Evolutionary conservation across 1,140 invertebrate species (phyloP).

Genomic region (Drosophila neocordata): DNA sequence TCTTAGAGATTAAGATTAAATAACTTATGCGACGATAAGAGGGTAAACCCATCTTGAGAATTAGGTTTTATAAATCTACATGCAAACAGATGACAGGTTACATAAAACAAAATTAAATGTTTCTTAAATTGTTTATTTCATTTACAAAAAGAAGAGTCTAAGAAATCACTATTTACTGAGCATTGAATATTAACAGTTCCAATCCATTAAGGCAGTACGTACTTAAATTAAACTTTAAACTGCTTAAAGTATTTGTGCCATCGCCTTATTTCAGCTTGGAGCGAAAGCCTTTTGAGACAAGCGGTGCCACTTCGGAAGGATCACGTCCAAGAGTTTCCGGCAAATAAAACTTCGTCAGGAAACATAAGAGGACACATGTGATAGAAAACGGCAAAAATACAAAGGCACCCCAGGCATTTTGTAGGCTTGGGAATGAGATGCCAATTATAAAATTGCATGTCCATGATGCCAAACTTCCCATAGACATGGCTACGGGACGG

Average conservation of each 20-base stretch:
- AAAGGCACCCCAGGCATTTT: constrained; percentile 86
- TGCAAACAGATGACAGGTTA: too few species aligned
- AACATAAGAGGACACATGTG: constrained; percentile 85
- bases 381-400: constrained; percentile 89
- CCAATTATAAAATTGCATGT: constrained; percentile 94
- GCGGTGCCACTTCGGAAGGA: constrained; percentile 85
- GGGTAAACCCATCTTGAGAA: too few species aligned
- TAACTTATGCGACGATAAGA: too few species aligned
- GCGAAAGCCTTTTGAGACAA: constrained; percentile 83
- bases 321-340: constrained; percentile 88
- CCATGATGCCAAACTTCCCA: constrained; percentile 95
- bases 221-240: constrained; percentile 1
- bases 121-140: too few species aligned
- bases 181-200: too few species aligned
- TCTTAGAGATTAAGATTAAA: too few species aligned
- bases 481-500: constrained; percentile 92
- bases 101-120: too few species aligned
- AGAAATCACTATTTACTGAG: background rate
- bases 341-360: constrained; percentile 87
- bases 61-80: too few species aligned
- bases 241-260: constrained; percentile 24
- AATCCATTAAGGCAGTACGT: constrained; percentile 36
- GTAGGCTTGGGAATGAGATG: constrained; percentile 89
- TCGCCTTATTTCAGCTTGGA: constrained; percentile 74
- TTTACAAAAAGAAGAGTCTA: too few species aligned